Evolutionary conservation across 2,113 vertebrate genomes (phyloP).

Genomic region (Vidua macroura): DNA sequence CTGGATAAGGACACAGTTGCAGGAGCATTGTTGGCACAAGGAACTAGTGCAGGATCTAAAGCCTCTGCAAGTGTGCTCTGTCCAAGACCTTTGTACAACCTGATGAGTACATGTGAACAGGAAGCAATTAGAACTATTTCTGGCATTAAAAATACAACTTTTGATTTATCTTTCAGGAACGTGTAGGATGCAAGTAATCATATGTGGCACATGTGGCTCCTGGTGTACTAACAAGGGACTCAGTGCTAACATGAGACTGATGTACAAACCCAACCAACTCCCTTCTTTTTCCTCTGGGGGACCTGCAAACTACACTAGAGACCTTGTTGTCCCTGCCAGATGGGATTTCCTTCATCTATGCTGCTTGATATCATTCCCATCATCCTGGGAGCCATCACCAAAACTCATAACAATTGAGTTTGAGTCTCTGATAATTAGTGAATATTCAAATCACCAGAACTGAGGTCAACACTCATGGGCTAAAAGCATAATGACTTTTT

Average conservation of each 20-base stretch:
- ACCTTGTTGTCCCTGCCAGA: not conserved
- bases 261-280: accelerated
- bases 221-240: not conserved
- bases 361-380: not conserved
- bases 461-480: not conserved
- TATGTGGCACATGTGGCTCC: not conserved
- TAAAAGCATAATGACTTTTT: not conserved
- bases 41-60: not conserved
- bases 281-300: not conserved
- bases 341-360: not conserved
- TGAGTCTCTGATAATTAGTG: not conserved
- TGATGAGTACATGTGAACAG: not conserved
- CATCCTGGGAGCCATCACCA: not conserved
- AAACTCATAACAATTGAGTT: not conserved
- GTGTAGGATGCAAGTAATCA: not conserved
- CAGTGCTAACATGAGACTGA: not conserved
- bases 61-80: not conserved
- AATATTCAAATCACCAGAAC: not conserved
- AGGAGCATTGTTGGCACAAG: not conserved
- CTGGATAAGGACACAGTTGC: not conserved
- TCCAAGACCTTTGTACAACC: not conserved
- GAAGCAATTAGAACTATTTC: not conserved
- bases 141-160: not conserved
- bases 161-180: not conserved
- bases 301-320: not conserved